Evolutionary conservation across 2,797 vertebrate species (phyloP).

Genomic region (Brotula barbata): DNA sequence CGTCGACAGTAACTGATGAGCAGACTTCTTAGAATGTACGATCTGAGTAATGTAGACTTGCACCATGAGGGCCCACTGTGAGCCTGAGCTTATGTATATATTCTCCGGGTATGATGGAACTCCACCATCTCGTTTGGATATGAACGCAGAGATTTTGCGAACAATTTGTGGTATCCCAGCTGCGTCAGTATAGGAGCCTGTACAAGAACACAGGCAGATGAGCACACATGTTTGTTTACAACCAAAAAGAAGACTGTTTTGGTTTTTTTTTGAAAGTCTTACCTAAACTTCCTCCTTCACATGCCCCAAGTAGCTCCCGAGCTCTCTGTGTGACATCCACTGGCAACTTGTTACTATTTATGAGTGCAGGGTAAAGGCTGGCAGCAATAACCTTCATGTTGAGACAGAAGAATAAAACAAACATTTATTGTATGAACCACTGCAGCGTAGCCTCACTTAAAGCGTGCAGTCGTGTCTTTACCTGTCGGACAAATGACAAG

Average conservation of each 20-base stretch:
- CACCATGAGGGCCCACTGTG: conserved; percentile 72
- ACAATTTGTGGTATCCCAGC: conserved; percentile 53
- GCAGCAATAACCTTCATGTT: conserved; percentile 72
- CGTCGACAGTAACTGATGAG: neutral
- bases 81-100: conserved; percentile 72
- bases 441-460: too few species aligned
- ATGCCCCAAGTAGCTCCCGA: conserved; percentile 55
- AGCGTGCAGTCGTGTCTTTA: conserved; percentile 38
- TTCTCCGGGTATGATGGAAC: conserved; percentile 64
- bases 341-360: conserved; percentile 62
- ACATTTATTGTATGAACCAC: too few species aligned
- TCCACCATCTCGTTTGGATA: conserved; percentile 74
- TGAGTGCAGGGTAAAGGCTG: conserved; percentile 74
- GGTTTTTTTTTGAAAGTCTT: too few species aligned
- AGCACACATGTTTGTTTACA: neutral
- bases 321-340: conserved; percentile 69
- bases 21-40: neutral
- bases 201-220: neutral
- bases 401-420: neutral
- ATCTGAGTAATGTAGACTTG: neutral
- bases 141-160: conserved; percentile 65
- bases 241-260: too few species aligned
- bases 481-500: conserved; percentile 78
- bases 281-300: conserved; percentile 72
- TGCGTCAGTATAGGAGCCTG: conserved; percentile 69